Evolutionary conservation across 2,113 vertebrate species (phyloP).

Genomic region (Nothocercus nigrocapillus): DNA sequence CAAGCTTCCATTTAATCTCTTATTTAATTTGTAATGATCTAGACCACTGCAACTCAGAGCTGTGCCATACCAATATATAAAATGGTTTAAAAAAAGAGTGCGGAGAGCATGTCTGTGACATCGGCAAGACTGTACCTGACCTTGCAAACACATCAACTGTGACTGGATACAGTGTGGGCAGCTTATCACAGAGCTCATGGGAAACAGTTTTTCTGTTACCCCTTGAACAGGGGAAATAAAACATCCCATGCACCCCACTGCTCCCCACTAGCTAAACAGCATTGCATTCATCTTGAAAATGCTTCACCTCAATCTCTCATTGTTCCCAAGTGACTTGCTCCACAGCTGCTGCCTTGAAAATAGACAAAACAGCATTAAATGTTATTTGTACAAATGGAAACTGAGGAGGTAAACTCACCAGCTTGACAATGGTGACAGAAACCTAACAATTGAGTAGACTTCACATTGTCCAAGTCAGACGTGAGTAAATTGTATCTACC

Average conservation of each 20-base stretch:
- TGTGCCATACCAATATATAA: background rate
- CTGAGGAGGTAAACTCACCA: background rate
- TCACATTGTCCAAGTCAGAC: background rate
- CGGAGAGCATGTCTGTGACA: background rate
- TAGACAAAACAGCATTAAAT: background rate
- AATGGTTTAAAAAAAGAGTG: background rate
- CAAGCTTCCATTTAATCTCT: conserved; percentile 21
- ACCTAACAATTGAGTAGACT: background rate
- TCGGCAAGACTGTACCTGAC: background rate
- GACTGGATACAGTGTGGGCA: background rate
- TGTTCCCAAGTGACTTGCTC: background rate
- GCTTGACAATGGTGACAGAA: background rate
- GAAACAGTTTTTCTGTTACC: background rate
- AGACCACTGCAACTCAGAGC: background rate
- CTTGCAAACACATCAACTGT: background rate
- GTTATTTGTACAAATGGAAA: background rate
- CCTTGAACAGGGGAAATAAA: background rate
- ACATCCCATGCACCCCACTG: background rate
- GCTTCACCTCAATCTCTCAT: background rate
- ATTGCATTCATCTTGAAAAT: background rate
- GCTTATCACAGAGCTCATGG: background rate
- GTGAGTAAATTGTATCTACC: background rate
- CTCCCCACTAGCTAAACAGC: background rate
- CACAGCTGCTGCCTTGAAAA: background rate
- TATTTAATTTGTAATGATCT: background rate